These are phyloP conservation scores for Aphis craccivora DNA, from an alignment of 1,140 invertebrate genomes.

Conservation along the genomic window DNA sequence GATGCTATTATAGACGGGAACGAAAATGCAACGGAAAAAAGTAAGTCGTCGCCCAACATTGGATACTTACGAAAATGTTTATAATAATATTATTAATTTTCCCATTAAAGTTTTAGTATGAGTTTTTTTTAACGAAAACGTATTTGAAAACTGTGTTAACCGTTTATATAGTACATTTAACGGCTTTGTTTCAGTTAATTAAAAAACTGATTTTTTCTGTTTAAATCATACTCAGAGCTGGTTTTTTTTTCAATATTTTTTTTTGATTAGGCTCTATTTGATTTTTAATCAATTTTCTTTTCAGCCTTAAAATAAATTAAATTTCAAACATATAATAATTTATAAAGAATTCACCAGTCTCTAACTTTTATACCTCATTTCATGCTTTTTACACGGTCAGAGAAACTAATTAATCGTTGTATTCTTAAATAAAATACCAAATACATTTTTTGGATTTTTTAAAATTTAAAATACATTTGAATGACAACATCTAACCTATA, in stretches of 20 bases:
- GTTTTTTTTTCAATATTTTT: neutral
- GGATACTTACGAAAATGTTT: neutral
- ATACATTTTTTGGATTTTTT: neutral
- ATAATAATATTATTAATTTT: neutral
- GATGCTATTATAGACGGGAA: conserved; percentile 66
- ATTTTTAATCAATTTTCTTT: neutral
- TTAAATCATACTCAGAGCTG: neutral
- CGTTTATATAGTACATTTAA: neutral
- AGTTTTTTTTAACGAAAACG: neutral
- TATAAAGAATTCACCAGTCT: neutral
- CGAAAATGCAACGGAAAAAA: conserved; percentile 68
- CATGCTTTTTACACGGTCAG: neutral
- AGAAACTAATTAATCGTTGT: neutral
- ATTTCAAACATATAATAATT: neutral
- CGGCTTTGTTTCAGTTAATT: neutral
- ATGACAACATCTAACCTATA: neutral
- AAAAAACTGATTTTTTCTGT: neutral
- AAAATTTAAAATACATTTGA: too few relatives aligned
- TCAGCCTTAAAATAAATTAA: neutral
- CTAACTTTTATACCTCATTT: neutral
- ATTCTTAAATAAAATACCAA: neutral
- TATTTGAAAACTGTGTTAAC: neutral
- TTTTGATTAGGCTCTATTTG: neutral
- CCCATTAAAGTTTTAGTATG: neutral
- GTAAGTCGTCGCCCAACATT: conserved; percentile 62